Evolutionary conservation across 2,113 vertebrate genomes (phyloP).

Genomic region (Benitochromis conjunctus): DNA sequence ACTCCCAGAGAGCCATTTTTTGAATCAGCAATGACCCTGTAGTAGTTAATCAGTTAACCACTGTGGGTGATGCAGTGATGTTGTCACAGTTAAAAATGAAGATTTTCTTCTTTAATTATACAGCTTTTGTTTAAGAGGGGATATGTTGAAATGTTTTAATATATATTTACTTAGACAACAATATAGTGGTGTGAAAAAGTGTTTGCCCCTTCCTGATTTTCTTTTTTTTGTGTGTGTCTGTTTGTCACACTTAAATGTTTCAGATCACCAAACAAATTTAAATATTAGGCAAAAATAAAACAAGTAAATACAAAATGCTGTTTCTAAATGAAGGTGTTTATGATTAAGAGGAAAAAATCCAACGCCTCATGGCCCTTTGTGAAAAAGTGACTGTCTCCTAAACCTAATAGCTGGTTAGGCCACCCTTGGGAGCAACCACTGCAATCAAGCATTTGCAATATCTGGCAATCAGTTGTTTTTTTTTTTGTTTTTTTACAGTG

Average conservation of each 20-base stretch:
- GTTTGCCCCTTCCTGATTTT: not conserved
- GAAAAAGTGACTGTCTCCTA: not conserved
- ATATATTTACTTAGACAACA: not conserved
- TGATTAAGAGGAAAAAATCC: not conserved
- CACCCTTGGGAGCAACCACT: not conserved
- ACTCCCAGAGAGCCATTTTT: not conserved
- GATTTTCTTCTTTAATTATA: not conserved
- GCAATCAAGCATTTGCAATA: not conserved
- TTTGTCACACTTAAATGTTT: not conserved
- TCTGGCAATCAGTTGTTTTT: not conserved
- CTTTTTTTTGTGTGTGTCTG: not conserved
- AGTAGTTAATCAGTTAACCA: not conserved
- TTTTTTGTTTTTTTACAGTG: rapidly evolving
- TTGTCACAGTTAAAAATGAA: not conserved
- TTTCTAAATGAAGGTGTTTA: not conserved
- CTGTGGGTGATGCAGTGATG: not conserved
- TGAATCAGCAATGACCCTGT: not conserved
- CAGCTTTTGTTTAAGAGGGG: not conserved
- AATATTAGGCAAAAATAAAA: not conserved
- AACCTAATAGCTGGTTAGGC: not conserved
- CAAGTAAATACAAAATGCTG: not conserved
- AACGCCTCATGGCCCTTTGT: not conserved
- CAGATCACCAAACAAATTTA: not conserved
- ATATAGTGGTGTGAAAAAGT: not conserved
- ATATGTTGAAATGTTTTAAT: not conserved